Base-by-base conservation (phyloP, 1,140 invertebrate genomes). In the Meloidogyne floridensis region DNA sequence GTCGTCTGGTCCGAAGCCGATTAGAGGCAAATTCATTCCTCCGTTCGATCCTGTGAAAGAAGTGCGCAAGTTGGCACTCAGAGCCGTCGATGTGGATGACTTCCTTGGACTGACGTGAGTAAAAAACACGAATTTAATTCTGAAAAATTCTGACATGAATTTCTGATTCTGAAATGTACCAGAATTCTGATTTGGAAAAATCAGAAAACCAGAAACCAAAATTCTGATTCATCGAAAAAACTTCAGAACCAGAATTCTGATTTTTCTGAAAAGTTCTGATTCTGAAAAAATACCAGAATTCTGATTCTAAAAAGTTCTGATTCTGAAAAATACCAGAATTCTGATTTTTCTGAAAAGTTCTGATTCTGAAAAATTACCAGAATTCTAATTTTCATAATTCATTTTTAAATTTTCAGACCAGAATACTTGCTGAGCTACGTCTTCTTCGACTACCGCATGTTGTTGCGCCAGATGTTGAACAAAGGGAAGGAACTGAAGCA, bases 91-190 rank as follows among this genome's bases (percentile, higher is more conserved):
- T n/a, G n/a, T 65, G 59, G n/a, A 18, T 4, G 15, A 65, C 59
- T 65, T 65, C 59, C 59, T 65, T 65, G 59, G 15, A 65, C n/a
- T 65, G 59, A 65, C n/a, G 59, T 65, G n/a, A n/a, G 59, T 18
- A n/a, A 7, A 65, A 54, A 10, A 54, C 32, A 1, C 32, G 32
- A 32, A 32, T 32, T 32, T 32, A 32, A 53, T 8, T 8, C 9
- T 53, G 9, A 53, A 53, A 53, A 53, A 15, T 59, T 59, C 13
- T 59, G 13, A 59, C 13, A 2, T 11, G 15, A 59, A n/a, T 59
- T 15, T 59, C 15, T 15, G 4, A 15, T 59, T 59, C 15, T 59
- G 32, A 32, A 32, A 32, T 32, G 32, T 32, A 32, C 32, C 32
- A 32, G 32, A 32, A 32, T 32, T 32, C 32, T 32, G 32, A 32